A percentile compares a stretch with the other conserved stretches of the same genome.
Evolutionary conservation across 1,140 invertebrate genomes (phyloP).

Genomic region (Ditylenchus dipsaci): DNA sequence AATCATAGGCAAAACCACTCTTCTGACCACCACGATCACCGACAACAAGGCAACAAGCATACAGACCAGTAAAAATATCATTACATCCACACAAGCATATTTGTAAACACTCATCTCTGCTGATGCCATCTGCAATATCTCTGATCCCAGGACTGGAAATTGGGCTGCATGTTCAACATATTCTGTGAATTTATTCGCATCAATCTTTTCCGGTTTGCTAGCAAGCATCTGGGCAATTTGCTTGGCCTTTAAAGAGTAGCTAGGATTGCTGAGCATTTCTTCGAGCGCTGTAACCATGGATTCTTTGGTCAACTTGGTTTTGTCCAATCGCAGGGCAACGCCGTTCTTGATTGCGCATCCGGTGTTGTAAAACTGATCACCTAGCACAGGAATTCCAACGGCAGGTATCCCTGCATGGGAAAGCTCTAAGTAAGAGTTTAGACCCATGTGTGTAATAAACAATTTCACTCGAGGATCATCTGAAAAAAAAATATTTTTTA

Average conservation of each 20-base stretch:
- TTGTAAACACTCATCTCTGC: conserved; percentile 8
- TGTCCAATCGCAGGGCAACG: conserved; percentile 17
- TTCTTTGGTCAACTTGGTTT: conserved; percentile 3
- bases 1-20: background rate
- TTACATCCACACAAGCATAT: conserved; percentile 4
- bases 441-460: conserved; percentile 49
- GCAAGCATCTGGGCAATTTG: conserved; percentile 7
- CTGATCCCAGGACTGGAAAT: conserved; percentile 9
- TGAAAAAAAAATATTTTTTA: too few species aligned
- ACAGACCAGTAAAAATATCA: background rate
- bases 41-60: background rate
- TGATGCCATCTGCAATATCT: conserved; percentile 7
- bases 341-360: conserved; percentile 25
- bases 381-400: conserved; percentile 19
- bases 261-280: conserved; percentile 22
- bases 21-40: background rate
- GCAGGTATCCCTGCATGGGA: conserved; percentile 42
- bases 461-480: conserved; percentile 37
- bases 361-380: conserved; percentile 37
- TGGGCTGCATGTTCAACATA: conserved; percentile 15
- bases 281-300: background rate
- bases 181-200: background rate
- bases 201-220: conserved; percentile 12
- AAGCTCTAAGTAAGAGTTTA: conserved; percentile 42
- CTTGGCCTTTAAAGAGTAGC: conserved; percentile 12